Evolutionary conservation across 2,888 invertebrate species (phyloP), one percentile per base, ranked within the genome.

Genomic region (Dyspetes luteomarginatus): DNA sequence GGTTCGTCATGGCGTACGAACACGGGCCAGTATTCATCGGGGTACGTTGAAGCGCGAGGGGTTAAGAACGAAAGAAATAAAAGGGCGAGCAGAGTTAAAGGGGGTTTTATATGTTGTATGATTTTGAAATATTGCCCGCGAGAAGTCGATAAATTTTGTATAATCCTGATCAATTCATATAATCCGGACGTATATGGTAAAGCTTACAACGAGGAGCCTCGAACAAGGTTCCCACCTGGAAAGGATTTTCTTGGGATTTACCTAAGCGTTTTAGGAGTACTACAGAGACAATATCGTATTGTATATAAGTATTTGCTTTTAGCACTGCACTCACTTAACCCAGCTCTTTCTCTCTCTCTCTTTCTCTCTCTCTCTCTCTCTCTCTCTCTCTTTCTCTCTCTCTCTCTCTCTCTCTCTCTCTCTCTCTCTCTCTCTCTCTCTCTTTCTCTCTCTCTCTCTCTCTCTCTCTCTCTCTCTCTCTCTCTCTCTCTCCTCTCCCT

Each of bases 81-180:
- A 36, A 36, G 36, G 36, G 36, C 36, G 12, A 7, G 36, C n/a
- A n/a, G n/a, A n/a, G n/a, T n/a, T n/a, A 36, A 7, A 26, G 60
- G 28, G 50, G 36, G 12, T 50, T n/a, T n/a, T n/a, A n/a, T 60
- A 41, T 60, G 52, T 45, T 28, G 43, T 15, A 60, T 17, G 52
- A 12, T 56, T 71, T 77, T 72, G 60, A 72, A 60, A 67, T 78
- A 72, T 58, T 30, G 48, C 19, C 5, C 26, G 17, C 36, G 43
- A 56, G 28, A 64, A 69, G 36, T 73, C 68, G 73, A 78, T 78
- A 78, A 78, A 78, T 78, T 73, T 62, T n/a, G 52, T 68, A 62
- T 55, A 68, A 68, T 73, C 64, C 64, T 41, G 24, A 68, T 50
- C 55, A 45, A 60, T 67, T 50, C 64, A 52, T 60, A 62, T 73